A percentile compares a stretch with the other conserved stretches of the same genome.
Conservation (phyloP, 2,888 invertebrate species). For the Nephrocerus scutellatus region DNA sequence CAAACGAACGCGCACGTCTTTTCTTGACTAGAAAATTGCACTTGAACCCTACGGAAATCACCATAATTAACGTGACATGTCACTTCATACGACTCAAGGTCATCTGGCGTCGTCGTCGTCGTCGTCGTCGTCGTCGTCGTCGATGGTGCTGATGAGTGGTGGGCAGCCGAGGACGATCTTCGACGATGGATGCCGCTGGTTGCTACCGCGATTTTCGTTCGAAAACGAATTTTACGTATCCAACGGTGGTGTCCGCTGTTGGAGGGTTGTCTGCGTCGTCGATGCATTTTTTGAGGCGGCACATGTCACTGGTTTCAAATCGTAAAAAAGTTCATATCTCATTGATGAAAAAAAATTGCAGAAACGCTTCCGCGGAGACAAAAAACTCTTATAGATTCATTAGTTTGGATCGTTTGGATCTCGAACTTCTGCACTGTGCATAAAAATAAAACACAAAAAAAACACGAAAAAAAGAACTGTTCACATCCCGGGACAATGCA, state of each 20-base stretch:
- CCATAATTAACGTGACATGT: slow-evolving; percentile 24
- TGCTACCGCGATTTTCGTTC: slow-evolving; percentile 17
- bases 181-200: slow-evolving; percentile 1
- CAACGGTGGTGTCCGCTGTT: slow-evolving; percentile 15
- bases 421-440: too few relatives aligned
- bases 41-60: slow-evolving; percentile 25
- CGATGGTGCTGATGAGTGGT: too few relatives aligned
- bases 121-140: slow-evolving; percentile 4
- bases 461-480: too few relatives aligned
- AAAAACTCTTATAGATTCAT: too few relatives aligned
- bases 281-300: slow-evolving; percentile 3
- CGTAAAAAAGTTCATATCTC: too few relatives aligned
- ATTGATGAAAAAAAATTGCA: too few relatives aligned
- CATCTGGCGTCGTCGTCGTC: slow-evolving; percentile 2
- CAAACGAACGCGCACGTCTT: slow-evolving; percentile 26
- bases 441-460: too few relatives aligned
- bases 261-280: slow-evolving; percentile 3
- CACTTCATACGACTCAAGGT: slow-evolving; percentile 24
- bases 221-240: slow-evolving; percentile 22
- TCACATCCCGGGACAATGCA: too few relatives aligned
- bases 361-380: too few relatives aligned
- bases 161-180: too few relatives aligned
- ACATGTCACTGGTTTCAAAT: too few relatives aligned
- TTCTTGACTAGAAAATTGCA: slow-evolving; percentile 21
- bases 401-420: too few relatives aligned